Base-by-base conservation (phyloP, 2,113 vertebrate genomes). In the Heptranchias perlo region DNA sequence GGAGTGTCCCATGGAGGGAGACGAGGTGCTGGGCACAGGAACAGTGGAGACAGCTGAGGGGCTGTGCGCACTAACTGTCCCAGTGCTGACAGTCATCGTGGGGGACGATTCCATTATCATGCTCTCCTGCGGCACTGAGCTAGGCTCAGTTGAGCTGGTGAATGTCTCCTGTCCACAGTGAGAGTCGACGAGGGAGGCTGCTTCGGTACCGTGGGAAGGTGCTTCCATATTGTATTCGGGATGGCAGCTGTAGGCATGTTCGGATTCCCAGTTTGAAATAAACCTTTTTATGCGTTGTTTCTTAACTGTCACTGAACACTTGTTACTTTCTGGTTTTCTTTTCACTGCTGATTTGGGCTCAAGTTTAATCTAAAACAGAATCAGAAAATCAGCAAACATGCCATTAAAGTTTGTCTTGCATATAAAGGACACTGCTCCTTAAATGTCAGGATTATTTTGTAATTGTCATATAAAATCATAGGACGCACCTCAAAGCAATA, bases 271-370 rank as follows among this genome's bases (percentile, higher is more conserved):
- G 25, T 95, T 95, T 95, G 94, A 44, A 69, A 49, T 52, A 3
- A 73, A 69, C 1, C 89, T 61, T 39, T 62, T 93, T n/a, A 62
- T 16, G 35, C 89, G 35, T 39, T 62, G 89, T 73, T 95, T 67
- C 64, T 95, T 95, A 73, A 69, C 65, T 95, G 39, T 13, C 14
- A 52, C 4, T 31, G 65, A 31, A 44, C 44, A 49, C 4, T 95
- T 31, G 25, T 35, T 52, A 14, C 44, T 95, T 95, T 67, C 65
- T 69, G 13, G 21, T 95, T 95, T 95, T 73, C 94, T 95, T 73
- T 95, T 95, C 65, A 73, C 64, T 47, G 94, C 64, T 31, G 94
- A 95, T 31, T 95, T 49, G 31, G 94, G 65, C 65, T 95, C 94
- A 52, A 69, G 23, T 67, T 95, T 95, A 49, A 95, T 69, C 94